phyloP scores from a whole-genome alignment of 2,888 invertebrate species.

The Mechanitis mazaeus region DNA sequence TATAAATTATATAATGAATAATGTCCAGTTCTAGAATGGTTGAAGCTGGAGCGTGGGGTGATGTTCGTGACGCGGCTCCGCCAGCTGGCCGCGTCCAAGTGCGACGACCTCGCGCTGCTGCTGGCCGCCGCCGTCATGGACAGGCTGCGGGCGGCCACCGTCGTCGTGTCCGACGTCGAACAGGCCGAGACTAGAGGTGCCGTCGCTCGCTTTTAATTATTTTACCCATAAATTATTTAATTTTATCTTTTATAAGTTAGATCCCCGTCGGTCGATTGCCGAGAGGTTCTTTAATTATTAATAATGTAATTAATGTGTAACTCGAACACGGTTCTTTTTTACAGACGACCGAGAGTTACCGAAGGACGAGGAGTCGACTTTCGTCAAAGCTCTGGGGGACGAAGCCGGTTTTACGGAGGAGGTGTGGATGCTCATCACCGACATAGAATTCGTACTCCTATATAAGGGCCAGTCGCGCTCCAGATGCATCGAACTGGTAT shows the following conservation, averaged over 20 bases:
- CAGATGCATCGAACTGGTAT: conserved; percentile 62
- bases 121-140: conserved; percentile 76
- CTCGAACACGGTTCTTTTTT: too few relatives aligned
- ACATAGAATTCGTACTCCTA: conserved; percentile 63
- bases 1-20: not conserved
- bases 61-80: conserved; percentile 78
- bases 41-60: conserved; percentile 77
- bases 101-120: conserved; percentile 78
- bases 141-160: conserved; percentile 50
- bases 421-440: conserved; percentile 57
- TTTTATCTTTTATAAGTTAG: too few relatives aligned
- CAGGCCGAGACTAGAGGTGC: conserved; percentile 37
- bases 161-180: conserved; percentile 33
- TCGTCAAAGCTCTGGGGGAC: conserved; percentile 42
- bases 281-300: too few relatives aligned
- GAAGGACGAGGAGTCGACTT: conserved; percentile 33
- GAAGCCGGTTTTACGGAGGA: conserved; percentile 62
- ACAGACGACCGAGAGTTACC: not conserved
- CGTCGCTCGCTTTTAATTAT: too few relatives aligned
- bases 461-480: conserved; percentile 51
- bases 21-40: conserved; percentile 72
- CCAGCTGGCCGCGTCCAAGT: conserved; percentile 77
- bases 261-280: too few relatives aligned
- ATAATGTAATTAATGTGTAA: too few relatives aligned
- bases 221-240: too few relatives aligned